Evolutionary conservation across 2,113 vertebrate genomes (phyloP), one percentile per base, ranked within the genome.

Genomic region (Phoxinus phoxinus): DNA sequence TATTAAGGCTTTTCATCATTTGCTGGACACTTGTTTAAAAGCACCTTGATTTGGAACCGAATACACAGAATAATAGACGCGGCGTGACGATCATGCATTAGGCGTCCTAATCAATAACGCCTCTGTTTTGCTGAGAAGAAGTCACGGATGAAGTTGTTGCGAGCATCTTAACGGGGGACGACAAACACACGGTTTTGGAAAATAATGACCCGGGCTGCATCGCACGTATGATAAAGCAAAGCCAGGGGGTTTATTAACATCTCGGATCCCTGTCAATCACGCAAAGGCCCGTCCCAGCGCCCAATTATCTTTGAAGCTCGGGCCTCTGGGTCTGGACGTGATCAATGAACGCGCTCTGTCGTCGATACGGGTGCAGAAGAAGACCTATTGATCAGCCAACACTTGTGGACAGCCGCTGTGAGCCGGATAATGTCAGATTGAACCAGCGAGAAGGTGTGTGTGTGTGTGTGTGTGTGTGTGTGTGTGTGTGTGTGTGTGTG

Each of bases 281-380:
- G 90, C 88, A 80, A 87, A 91, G 87, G 88, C 90, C 88, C 88
- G 85, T 93, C 94, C 92, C 91, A 77, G 91, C 90, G 93, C 94
- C 96, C 96, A 96, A 96, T 97, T 97, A 97, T 96, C 95, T 95
- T 94, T 92, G 92, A 93, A 96, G 96, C 95, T 89, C 93, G 93
- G 93, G 94, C 94, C 93, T 90, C 89, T 86, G 94, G 95, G 93
- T 90, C 94, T 95, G 91, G 94, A 94, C 93, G 92, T 96, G 96
- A 97, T 98, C 97, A 96, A 96, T 97, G 96, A 95, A 94, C 91
- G 93, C 91, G 90, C 93, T 92, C 94, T 94, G 90, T 94, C 92
- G 94, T 96, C 96, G 79, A 96, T 97, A 96, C 93, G 91, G 11
- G 95, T 96, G 90, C 90, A 92, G 94, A 94, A 95, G 91, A 93